These are phyloP conservation scores for Leptopilina clavipes DNA, from an alignment of 1,140 invertebrate genomes.

Conservation along the genomic window DNA sequence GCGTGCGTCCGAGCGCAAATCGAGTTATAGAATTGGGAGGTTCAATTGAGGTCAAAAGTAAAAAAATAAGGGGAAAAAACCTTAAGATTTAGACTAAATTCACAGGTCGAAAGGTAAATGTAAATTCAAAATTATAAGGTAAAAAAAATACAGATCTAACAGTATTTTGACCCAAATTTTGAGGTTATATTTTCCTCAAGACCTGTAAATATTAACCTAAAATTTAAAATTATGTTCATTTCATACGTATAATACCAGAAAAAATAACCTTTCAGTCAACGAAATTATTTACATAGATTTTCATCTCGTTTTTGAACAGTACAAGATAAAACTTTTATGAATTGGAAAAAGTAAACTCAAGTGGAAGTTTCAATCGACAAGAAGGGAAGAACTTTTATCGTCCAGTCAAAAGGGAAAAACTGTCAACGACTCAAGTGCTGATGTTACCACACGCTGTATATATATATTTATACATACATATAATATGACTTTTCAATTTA, in stretches of 20 bases:
- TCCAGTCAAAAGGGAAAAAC: not conserved
- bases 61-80: too few species aligned
- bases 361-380: conserved; percentile 29
- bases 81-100: too few species aligned
- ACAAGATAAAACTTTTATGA: conserved; percentile 32
- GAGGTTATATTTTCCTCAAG: too few species aligned
- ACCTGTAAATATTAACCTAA: too few species aligned
- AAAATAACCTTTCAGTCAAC: not conserved
- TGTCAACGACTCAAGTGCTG: conserved; percentile 18
- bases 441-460: not conserved
- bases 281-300: conserved; percentile 28
- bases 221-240: not conserved
- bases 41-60: too few species aligned
- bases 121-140: too few species aligned
- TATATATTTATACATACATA: not conserved
- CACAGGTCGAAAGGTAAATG: too few species aligned
- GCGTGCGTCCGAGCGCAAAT: too few species aligned
- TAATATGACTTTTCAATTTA: not conserved
- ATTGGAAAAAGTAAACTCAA: conserved; percentile 26
- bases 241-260: not conserved
- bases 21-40: too few species aligned
- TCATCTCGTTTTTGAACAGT: not conserved
- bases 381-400: conserved; percentile 20
- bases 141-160: too few species aligned
- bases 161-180: too few species aligned